Conservation (phyloP, 2,888 invertebrate species). For the Acrobasis repandana region DNA sequence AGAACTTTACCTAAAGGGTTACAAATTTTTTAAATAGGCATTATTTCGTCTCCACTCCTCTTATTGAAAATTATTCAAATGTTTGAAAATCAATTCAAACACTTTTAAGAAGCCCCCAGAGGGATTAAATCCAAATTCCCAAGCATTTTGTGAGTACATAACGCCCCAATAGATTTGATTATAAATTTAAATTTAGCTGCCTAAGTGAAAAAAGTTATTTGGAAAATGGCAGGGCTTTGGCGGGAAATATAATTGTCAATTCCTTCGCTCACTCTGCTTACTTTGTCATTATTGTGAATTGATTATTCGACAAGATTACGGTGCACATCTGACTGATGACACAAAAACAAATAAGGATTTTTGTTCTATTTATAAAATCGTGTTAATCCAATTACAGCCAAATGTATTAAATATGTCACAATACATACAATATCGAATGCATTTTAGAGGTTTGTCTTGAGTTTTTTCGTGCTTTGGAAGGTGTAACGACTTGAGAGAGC, state of each 20-base stretch:
- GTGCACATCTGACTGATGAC: neutral
- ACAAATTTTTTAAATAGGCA: slow-evolving; percentile 12
- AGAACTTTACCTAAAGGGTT: slow-evolving; percentile 15
- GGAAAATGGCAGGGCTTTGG: slow-evolving; percentile 26
- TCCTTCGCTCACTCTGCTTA: slow-evolving; percentile 9
- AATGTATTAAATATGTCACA: too few species aligned
- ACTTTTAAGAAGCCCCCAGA: slow-evolving; percentile 22
- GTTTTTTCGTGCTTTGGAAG: too few species aligned
- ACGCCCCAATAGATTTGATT: slow-evolving; percentile 42
- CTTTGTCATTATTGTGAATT: slow-evolving; percentile 1
- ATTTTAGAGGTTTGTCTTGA: too few species aligned
- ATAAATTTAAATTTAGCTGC: slow-evolving; percentile 41
- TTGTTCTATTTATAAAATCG: too few species aligned
- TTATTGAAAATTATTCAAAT: slow-evolving; percentile 27
- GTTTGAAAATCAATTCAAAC: slow-evolving; percentile 26
- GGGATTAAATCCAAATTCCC: slow-evolving; percentile 25
- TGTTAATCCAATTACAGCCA: too few species aligned
- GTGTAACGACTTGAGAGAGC: too few species aligned
- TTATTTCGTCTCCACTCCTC: slow-evolving; percentile 14
- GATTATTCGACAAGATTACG: neutral
- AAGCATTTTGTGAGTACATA: slow-evolving; percentile 29
- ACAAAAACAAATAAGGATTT: neutral
- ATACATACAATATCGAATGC: too few species aligned
- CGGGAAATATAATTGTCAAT: slow-evolving; percentile 17
- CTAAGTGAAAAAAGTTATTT: slow-evolving; percentile 37